These are phyloP conservation scores for Xiphophorus couchianus DNA, from an alignment of 2,113 vertebrate species.

Conservation along the genomic window DNA sequence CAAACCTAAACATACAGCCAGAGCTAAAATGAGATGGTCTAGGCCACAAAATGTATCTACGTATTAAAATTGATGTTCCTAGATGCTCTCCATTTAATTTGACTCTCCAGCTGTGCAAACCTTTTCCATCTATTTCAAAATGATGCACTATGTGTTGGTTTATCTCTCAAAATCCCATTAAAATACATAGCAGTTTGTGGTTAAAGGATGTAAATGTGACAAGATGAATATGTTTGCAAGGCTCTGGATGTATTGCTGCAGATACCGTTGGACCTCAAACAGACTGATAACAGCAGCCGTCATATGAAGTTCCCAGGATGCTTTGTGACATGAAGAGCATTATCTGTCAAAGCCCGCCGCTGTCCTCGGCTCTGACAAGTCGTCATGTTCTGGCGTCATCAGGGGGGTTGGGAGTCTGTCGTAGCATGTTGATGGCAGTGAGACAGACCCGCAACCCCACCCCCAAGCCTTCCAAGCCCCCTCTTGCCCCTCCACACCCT, in stretches of 20 bases:
- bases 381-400: conserved; percentile 52
- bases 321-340: conserved; percentile 62
- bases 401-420: conserved; percentile 52
- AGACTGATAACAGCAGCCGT: conserved; percentile 15
- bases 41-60: too few species aligned
- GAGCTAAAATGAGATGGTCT: too few species aligned
- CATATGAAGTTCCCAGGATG: conserved; percentile 35
- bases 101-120: too few species aligned
- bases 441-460: conserved; percentile 26
- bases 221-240: background rate
- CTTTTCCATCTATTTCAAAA: too few species aligned
- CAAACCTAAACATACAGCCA: too few species aligned
- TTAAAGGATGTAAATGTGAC: too few species aligned
- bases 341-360: conserved; percentile 57
- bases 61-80: too few species aligned
- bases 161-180: background rate
- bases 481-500: background rate
- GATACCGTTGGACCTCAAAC: conserved; percentile 11
- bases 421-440: conserved; percentile 21
- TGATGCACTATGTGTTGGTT: background rate
- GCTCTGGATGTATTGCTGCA: background rate
- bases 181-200: background rate
- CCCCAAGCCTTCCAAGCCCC: too few species aligned
- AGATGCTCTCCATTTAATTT: too few species aligned
- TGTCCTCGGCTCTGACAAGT: conserved; percentile 52